Conservation (phyloP, 2,113 vertebrate genomes). For the Microcebus jonahi region DNA sequence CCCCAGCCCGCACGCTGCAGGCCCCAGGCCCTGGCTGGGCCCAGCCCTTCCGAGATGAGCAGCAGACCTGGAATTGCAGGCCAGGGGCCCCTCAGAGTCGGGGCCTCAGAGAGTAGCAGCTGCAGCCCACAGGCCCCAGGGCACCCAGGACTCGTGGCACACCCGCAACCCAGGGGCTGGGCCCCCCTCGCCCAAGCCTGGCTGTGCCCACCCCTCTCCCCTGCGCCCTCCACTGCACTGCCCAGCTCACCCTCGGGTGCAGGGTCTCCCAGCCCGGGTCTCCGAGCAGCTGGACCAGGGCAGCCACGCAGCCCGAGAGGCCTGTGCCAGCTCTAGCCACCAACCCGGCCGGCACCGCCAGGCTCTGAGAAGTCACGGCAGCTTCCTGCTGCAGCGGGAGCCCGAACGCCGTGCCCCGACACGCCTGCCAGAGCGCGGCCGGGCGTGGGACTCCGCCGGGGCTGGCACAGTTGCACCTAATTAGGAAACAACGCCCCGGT, state of each 20-base stretch:
- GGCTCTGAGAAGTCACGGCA: not conserved
- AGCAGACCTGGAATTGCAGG: not conserved
- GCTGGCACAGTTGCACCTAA: not conserved
- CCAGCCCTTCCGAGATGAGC: not conserved
- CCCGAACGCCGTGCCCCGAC: not conserved
- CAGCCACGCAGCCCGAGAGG: not conserved
- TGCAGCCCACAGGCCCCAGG: not conserved
- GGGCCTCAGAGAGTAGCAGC: not conserved
- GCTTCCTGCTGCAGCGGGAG: conserved; percentile 36
- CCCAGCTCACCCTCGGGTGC: not conserved
- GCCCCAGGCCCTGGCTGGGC: not conserved
- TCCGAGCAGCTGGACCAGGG: accelerated
- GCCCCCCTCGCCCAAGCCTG: accelerated
- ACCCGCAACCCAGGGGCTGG: not conserved
- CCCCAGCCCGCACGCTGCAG: no score
- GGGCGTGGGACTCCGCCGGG: conserved; percentile 33
- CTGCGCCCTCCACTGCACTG: accelerated
- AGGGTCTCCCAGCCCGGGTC: not conserved
- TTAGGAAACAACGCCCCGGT: not conserved
- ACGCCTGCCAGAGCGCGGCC: not conserved
- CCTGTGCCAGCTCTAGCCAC: not conserved
- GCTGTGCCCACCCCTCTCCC: not conserved
- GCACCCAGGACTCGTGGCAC: accelerated
- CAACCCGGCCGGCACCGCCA: not conserved
- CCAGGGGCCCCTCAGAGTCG: accelerated